Conservation (phyloP, 2,113 vertebrate genomes). For the Atractosteus spatula region DNA sequence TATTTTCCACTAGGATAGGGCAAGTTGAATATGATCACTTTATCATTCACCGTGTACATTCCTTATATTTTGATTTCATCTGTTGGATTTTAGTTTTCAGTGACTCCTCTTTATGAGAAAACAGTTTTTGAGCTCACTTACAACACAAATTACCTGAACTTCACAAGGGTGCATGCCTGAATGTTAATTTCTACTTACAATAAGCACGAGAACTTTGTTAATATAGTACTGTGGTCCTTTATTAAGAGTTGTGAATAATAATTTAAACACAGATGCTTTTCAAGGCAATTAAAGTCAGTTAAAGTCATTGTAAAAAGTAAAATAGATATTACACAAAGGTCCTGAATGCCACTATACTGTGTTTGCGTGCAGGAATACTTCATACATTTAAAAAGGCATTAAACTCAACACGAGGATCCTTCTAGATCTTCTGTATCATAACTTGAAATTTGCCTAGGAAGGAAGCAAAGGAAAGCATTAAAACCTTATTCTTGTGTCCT, state of each 20-base stretch:
- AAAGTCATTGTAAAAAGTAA: conserved; percentile 3
- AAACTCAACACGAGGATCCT: conserved; percentile 11
- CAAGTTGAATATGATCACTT: too few relatives aligned
- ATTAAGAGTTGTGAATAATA: conserved; percentile 14
- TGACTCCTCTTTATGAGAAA: too few relatives aligned
- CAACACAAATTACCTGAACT: too few relatives aligned
- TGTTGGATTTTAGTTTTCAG: too few relatives aligned
- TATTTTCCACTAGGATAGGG: too few relatives aligned
- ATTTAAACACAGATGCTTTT: conserved; percentile 1
- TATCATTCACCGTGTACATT: too few relatives aligned
- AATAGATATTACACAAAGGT: not conserved
- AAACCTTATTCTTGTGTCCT: not conserved
- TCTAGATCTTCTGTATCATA: conserved; percentile 93
- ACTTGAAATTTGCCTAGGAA: conserved; percentile 93
- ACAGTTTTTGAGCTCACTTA: too few relatives aligned
- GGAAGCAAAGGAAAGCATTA: conserved; percentile 15
- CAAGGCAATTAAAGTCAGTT: conserved; percentile 13
- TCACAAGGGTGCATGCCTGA: too few relatives aligned
- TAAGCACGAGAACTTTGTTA: not conserved
- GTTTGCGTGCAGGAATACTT: conserved; percentile 15
- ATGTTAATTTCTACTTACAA: too few relatives aligned
- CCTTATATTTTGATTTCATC: too few relatives aligned
- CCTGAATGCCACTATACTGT: not conserved
- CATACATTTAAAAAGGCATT: conserved; percentile 15
- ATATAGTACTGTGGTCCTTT: conserved; percentile 1